Evolutionary conservation across 1,140 invertebrate genomes (phyloP).

Genomic region (Lordiphosa clarofinis): DNA sequence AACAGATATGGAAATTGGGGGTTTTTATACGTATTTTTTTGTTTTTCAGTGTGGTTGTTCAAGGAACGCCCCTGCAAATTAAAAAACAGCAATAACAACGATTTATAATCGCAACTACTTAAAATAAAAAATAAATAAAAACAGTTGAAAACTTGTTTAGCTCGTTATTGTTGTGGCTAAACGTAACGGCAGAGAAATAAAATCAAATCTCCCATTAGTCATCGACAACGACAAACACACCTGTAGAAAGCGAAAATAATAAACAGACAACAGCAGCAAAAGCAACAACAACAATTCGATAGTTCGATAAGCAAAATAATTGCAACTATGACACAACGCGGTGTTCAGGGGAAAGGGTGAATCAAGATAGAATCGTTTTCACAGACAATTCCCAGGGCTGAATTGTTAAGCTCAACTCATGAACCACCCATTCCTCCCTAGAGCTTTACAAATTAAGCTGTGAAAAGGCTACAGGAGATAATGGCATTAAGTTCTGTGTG

Average conservation of each 20-base stretch:
- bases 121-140: constrained; percentile 16
- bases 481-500: constrained; percentile 3
- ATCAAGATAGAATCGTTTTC: constrained; percentile 8
- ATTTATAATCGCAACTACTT: constrained; percentile 29
- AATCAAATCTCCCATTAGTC: constrained; percentile 52
- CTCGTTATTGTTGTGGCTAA: constrained; percentile 18
- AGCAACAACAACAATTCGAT: constrained; percentile 5
- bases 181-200: constrained; percentile 22
- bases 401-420: constrained; percentile 3
- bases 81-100: constrained; percentile 13
- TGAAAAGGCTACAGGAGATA: constrained; percentile 14
- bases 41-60: constrained; percentile 13
- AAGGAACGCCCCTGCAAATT: constrained; percentile 24
- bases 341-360: neutral
- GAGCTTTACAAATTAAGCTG: constrained; percentile 14
- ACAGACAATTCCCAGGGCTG: constrained; percentile 10
- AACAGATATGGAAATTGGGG: constrained; percentile 3
- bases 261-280: constrained; percentile 6
- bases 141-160: constrained; percentile 60
- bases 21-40: constrained; percentile 2
- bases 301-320: constrained; percentile 14
- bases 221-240: constrained; percentile 39
- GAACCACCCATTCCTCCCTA: neutral
- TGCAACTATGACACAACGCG: constrained; percentile 4
- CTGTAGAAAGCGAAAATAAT: constrained; percentile 14